These are phyloP conservation scores for Chiroxiphia lanceolata DNA, from an alignment of 2,797 vertebrate genomes.

Conservation along the genomic window DNA sequence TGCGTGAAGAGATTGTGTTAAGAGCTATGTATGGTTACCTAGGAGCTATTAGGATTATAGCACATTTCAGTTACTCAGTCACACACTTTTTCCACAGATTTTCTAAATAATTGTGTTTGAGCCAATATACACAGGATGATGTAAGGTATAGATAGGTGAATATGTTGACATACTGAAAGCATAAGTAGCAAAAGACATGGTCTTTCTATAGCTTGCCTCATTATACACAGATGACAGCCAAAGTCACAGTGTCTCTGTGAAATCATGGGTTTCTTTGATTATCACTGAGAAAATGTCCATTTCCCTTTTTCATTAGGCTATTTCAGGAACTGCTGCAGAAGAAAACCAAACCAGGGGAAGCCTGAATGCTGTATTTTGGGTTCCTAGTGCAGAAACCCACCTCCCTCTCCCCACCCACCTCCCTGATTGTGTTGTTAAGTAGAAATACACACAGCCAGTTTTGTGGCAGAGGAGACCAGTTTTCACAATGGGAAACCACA, in stretches of 20 bases:
- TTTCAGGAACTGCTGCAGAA: background rate
- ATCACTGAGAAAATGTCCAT: background rate
- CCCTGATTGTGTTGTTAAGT: background rate
- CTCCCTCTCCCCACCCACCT: fast-evolving
- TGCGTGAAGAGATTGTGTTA: background rate
- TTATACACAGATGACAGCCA: background rate
- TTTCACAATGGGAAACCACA: background rate
- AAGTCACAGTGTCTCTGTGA: background rate
- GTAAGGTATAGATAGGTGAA: background rate
- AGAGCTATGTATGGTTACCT: background rate
- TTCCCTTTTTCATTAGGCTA: background rate
- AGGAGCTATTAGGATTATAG: conserved; percentile 1
- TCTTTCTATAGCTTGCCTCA: background rate
- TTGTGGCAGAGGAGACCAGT: background rate
- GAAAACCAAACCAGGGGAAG: background rate
- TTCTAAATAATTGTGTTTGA: conserved; percentile 10
- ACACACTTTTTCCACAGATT: background rate
- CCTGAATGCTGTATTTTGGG: background rate
- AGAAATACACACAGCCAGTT: background rate
- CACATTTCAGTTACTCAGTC: background rate
- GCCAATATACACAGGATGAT: background rate
- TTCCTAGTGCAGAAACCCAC: background rate
- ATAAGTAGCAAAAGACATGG: background rate
- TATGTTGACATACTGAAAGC: background rate
- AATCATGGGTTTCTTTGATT: background rate